These are phyloP conservation scores for Lagopus muta DNA, from an alignment of 2,113 vertebrate genomes.

Conservation along the genomic window DNA sequence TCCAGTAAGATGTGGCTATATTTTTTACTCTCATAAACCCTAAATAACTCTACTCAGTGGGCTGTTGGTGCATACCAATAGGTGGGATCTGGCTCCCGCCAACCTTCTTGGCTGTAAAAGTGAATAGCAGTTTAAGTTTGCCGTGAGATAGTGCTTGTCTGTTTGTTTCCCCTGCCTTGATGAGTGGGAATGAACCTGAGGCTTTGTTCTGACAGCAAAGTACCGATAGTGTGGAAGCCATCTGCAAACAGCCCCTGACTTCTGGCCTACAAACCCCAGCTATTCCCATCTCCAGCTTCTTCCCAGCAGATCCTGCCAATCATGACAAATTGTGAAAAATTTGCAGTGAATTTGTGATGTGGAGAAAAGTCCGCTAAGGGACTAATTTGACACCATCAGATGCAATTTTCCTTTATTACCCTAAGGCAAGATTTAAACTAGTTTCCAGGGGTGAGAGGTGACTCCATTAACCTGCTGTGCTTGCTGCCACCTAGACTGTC, in stretches of 20 bases:
- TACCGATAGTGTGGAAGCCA: not conserved
- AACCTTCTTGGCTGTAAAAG: not conserved
- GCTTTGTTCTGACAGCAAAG: constrained; percentile 22
- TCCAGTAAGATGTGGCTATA: not conserved
- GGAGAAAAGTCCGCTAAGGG: constrained; percentile 48
- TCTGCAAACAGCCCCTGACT: constrained; percentile 2
- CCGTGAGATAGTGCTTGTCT: not conserved
- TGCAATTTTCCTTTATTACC: constrained; percentile 67
- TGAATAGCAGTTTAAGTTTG: constrained; percentile 1
- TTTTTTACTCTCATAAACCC: not conserved
- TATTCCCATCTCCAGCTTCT: constrained; percentile 13
- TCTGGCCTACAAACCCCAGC: not conserved
- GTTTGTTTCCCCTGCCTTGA: constrained; percentile 9
- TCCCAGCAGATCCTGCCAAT: constrained; percentile 24
- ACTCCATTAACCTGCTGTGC: constrained; percentile 8
- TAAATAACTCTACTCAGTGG: not conserved
- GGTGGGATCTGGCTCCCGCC: not conserved
- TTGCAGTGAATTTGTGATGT: constrained; percentile 51
- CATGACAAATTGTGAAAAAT: constrained; percentile 41
- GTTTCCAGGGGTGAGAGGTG: constrained; percentile 71
- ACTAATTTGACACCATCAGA: constrained; percentile 71
- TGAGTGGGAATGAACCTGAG: not conserved
- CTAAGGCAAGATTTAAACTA: constrained; percentile 72
- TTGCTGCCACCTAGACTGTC: constrained; percentile 31
- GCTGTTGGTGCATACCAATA: not conserved